Evolutionary conservation across 2,113 vertebrate genomes (phyloP).

Genomic region (Vulpes vulpes): DNA sequence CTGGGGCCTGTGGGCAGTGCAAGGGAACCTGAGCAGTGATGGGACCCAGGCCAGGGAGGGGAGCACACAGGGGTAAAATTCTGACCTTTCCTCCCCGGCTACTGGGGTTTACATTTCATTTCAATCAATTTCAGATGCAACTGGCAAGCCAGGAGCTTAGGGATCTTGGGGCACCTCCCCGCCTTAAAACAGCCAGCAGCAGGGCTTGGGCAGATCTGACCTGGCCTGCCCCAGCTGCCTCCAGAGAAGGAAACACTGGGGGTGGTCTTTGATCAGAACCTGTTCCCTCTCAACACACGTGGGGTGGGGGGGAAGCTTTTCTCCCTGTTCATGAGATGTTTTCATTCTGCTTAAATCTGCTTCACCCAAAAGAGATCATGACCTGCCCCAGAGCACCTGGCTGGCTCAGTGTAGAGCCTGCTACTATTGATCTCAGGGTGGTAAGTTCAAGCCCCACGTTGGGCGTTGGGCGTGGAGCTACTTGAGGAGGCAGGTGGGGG

Average conservation of each 20-base stretch:
- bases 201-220: neutral
- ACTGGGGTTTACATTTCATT: constrained; percentile 63
- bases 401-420: neutral
- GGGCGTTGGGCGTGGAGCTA: neutral
- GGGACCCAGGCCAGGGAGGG: neutral
- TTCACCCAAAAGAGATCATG: neutral
- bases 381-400: neutral
- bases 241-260: neutral
- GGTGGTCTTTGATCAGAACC: neutral
- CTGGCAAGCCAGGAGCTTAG: neutral
- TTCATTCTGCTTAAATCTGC: constrained; percentile 21
- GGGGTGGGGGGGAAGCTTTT: neutral
- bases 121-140: constrained; percentile 71
- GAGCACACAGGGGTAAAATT: neutral
- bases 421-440: neutral
- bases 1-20: neutral
- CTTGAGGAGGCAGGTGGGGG: neutral
- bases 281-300: neutral
- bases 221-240: constrained; percentile 4
- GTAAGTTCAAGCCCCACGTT: neutral
- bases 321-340: neutral
- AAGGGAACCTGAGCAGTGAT: constrained; percentile 14
- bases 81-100: neutral
- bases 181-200: neutral
- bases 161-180: neutral